Evolutionary conservation across 2,113 vertebrate species (phyloP).

Genomic region (Pipa parva): DNA sequence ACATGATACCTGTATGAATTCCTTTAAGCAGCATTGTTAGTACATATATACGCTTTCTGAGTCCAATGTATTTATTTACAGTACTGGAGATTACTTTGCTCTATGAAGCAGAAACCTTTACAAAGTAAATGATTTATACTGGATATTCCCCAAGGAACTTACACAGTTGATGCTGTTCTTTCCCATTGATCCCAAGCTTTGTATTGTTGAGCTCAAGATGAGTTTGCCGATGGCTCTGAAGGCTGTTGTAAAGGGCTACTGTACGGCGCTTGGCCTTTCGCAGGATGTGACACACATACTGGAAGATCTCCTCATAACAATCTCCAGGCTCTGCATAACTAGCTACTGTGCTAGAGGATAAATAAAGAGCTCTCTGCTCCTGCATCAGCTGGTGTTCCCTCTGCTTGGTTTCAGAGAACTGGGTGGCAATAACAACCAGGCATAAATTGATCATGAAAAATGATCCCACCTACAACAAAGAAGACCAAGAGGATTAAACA

Average conservation of each 20-base stretch:
- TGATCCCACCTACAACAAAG: conserved; percentile 68
- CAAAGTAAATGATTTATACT: too few relatives aligned
- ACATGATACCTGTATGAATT: too few relatives aligned
- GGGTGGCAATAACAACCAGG: conserved; percentile 95
- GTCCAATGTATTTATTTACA: too few relatives aligned
- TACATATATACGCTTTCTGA: too few relatives aligned
- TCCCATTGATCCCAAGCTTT: conserved; percentile 50
- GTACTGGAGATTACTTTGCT: too few relatives aligned
- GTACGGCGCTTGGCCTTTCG: conserved; percentile 80
- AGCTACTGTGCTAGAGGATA: conserved; percentile 88
- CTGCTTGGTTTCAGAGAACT: conserved; percentile 97
- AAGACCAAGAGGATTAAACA: conserved; percentile 9
- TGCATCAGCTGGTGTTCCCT: conserved; percentile 97
- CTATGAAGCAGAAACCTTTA: too few relatives aligned
- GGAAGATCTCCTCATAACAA: conserved; percentile 95
- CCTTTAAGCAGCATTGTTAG: too few relatives aligned
- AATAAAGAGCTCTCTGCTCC: conserved; percentile 83
- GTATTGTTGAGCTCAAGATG: conserved; percentile 7
- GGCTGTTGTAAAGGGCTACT: conserved; percentile 68
- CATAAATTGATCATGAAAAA: conserved; percentile 92
- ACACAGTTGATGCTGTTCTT: conserved; percentile 55
- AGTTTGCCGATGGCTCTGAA: conserved; percentile 71
- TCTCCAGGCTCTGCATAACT: conserved; percentile 89
- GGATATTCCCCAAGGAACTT: too few relatives aligned
- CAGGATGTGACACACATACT: conserved; percentile 85